Conservation (phyloP, 2,888 invertebrate species). For the Flabesymbios commensalis region DNA sequence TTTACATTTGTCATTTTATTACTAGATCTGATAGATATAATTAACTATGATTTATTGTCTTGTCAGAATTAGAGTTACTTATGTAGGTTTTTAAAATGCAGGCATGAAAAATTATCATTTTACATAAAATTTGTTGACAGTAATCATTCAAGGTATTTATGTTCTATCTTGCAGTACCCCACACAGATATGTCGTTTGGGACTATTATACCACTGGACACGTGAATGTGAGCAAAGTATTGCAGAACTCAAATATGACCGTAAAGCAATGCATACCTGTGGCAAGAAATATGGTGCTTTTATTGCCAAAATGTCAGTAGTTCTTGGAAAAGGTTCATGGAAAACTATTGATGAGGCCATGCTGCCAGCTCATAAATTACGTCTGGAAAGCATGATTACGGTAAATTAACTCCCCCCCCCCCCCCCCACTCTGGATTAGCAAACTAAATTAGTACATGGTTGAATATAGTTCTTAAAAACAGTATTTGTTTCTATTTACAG, state of each 20-base stretch:
- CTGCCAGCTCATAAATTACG: conserved; percentile 52
- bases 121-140: not conserved
- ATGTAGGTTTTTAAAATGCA: no score
- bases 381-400: conserved; percentile 57
- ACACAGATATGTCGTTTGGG: conserved; percentile 59
- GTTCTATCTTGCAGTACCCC: conserved; percentile 49
- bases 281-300: conserved; percentile 50
- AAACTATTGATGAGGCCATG: conserved; percentile 51
- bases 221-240: conserved; percentile 58
- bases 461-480: no score
- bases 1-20: no score
- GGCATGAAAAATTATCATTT: no score
- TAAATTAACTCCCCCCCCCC: no score
- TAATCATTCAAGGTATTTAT: not conserved
- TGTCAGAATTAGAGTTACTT: no score
- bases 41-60: no score
- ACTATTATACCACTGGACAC: conserved; percentile 59
- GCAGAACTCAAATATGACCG: conserved; percentile 57
- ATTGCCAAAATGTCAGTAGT: conserved; percentile 48
- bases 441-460: no score
- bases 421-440: no score
- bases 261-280: conserved; percentile 51
- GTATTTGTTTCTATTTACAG: no score
- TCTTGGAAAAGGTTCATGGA: conserved; percentile 47
- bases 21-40: no score